Percentiles rank a stretch among this genome's conserved stretches.
These are phyloP conservation scores for Agrypnia vestita DNA, from an alignment of 1,140 invertebrate genomes.

Conservation along the genomic window DNA sequence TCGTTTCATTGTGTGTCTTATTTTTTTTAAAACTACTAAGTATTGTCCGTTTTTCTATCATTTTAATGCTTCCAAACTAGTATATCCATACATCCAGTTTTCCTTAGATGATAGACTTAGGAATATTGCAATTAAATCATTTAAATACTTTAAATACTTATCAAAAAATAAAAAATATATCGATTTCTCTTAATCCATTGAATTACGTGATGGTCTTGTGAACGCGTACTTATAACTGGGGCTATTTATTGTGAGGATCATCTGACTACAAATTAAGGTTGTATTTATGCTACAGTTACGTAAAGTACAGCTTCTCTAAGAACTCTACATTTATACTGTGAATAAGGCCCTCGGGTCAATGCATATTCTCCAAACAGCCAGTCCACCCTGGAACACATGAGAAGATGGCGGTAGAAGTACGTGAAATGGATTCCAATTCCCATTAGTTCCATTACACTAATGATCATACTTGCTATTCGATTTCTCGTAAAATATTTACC, in stretches of 20 bases:
- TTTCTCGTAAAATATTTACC: constrained; percentile 50
- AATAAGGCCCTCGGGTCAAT: background rate
- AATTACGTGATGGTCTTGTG: too few species aligned
- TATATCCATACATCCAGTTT: too few species aligned
- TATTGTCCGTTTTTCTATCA: too few species aligned
- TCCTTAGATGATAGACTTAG: too few species aligned
- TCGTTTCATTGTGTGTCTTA: too few species aligned
- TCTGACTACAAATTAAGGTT: background rate
- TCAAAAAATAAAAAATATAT: too few species aligned
- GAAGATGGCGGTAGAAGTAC: background rate
- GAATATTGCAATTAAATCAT: too few species aligned
- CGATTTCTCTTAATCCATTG: too few species aligned
- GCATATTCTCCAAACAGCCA: background rate
- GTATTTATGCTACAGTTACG: background rate
- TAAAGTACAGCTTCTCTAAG: background rate
- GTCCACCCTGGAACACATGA: constrained; percentile 11
- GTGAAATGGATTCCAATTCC: constrained; percentile 5
- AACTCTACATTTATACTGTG: background rate
- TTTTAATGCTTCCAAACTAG: too few species aligned
- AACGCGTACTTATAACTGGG: too few species aligned
- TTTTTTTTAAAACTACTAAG: too few species aligned
- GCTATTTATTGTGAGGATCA: background rate
- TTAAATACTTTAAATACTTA: too few species aligned
- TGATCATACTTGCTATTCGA: constrained; percentile 40
- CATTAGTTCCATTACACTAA: constrained; percentile 48